Evolutionary conservation across 2,113 vertebrate genomes (phyloP).

Genomic region (Phalacrocorax aristotelis): DNA sequence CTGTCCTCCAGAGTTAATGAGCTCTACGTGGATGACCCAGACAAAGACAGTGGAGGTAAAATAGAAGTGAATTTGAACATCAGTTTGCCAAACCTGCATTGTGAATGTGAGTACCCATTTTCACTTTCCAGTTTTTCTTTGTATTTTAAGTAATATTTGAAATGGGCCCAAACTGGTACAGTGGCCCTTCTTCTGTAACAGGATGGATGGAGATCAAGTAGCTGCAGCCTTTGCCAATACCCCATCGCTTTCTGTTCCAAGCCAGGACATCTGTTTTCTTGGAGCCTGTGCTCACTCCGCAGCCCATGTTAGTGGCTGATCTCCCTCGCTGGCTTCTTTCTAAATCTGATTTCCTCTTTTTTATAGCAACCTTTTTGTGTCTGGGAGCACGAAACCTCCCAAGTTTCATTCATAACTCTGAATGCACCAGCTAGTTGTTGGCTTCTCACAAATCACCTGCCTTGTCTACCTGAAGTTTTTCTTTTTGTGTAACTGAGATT

Average conservation of each 20-base stretch:
- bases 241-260: background rate
- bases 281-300: background rate
- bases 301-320: background rate
- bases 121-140: background rate
- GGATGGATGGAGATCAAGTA: background rate
- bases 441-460: background rate
- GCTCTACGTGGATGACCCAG: constrained; percentile 97
- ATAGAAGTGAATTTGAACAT: constrained; percentile 99
- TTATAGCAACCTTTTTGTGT: background rate
- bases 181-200: background rate
- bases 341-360: background rate
- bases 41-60: constrained; percentile 98
- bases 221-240: background rate
- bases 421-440: background rate
- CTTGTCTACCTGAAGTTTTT: background rate
- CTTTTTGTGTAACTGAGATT: background rate
- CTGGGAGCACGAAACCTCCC: background rate
- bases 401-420: background rate
- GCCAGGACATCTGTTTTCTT: background rate
- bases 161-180: background rate
- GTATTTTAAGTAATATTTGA: background rate
- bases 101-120: constrained; percentile 91
- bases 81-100: constrained; percentile 96
- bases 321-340: background rate
- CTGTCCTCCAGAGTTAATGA: constrained; percentile 88